Evolutionary conservation across 1,140 invertebrate genomes (phyloP), one percentile per base, ranked within the genome.

Genomic region (Drosophila serrata): DNA sequence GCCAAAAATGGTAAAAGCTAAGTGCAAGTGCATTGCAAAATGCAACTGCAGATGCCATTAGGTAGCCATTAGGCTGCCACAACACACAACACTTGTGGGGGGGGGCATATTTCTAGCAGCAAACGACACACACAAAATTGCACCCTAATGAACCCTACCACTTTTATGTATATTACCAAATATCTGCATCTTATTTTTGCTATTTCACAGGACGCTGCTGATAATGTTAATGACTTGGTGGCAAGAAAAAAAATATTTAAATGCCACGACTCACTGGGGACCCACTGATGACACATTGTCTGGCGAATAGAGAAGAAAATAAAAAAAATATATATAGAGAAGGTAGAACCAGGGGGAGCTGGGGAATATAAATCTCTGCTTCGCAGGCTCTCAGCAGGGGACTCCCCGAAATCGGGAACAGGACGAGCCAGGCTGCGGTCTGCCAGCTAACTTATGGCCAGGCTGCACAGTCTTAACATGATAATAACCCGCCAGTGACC

Each of bases 221-320:
- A 77, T 81, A 84, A 85, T 68, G 81, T 81, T 84, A 84, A 84
- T 84, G 81, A 85, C 77, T 84, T 80, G 56, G 45, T 45, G 40
- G 53, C 60, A 63, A 45, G 11, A 33, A 33, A 33, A 31, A 33
- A 33, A 63, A 63, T 39, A 69, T 80, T 81, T 81, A 70, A 78
- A 68, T 67, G 61, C 43, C 40, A 11, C 9, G 29, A 29, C 29
- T 6, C 29, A 6, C 29, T 7, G 29, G 33, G 13, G 31, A 61
- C 31, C 67, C 61, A 29, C 79, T 73, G 79, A 81, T 82, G 79
- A 82, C 61, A 78, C 67, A 82, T 78, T 82, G 61, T 72, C 40
- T 17, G 27, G 46, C 53, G 43, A 68, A 61, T 40, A 56, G 40
- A 12, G 42, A 4, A 22, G 15, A 48, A 48, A n/a, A n/a, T 22